Evolutionary conservation across 1,140 invertebrate species (phyloP), one percentile per base, ranked within the genome.

Genomic region (Hyles vespertilio): DNA sequence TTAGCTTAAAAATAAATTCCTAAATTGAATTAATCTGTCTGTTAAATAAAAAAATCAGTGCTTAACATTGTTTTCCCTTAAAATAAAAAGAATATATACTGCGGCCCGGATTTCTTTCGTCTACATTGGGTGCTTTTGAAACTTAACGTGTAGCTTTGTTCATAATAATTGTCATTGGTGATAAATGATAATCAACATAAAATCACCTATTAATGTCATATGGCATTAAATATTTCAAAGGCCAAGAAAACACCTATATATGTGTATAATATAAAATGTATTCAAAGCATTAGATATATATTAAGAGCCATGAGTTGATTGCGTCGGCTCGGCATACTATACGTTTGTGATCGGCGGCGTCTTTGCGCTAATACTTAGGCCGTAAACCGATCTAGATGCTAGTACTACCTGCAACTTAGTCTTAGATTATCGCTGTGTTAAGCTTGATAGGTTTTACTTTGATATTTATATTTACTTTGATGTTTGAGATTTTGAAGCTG

Each of bases 241-340:
- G 22, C 22, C 22, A 22, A 22, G 22, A 22, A 22, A 22, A 22
- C 22, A 22, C 22, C 22, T 22, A 22, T 22, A 22, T 22, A n/a
- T n/a, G n/a, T n/a, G n/a, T n/a, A 22, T 22, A 22, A 22, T 22
- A 22, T 22, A 22, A 22, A 22, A 22, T 22, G 22, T 22, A 22
- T 22, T 0, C 22, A 22, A 22, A 22, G 22, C 70, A 74, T 75
- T 72, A 69, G 66, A 70, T 36, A 61, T 72, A 65, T 69, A 79
- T 79, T 79, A 70, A 69, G 66, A 64, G 71, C 65, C 64, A 74
- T 76, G 66, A 74, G 69, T 68, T 67, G 61, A 75, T 69, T 73
- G 56, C 52, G 58, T 52, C 36, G 36, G 8, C 5, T 56, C 45
- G 51, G 58, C 53, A 55, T 63, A 64, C 57, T 63, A 65, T 71